Evolutionary conservation across 2,113 vertebrate species (phyloP).

Genomic region (Todiramphus chloris): DNA sequence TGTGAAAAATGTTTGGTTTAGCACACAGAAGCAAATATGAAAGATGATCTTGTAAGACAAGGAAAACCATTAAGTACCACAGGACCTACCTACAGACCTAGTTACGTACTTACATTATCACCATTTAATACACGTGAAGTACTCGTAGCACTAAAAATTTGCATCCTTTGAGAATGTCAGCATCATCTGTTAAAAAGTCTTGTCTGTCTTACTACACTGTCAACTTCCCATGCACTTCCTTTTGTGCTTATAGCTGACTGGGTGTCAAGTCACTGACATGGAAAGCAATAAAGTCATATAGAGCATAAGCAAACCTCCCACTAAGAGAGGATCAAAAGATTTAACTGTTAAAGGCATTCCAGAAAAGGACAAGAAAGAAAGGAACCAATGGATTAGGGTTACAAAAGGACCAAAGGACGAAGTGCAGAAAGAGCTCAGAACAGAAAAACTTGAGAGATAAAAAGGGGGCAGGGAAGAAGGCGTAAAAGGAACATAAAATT

Average conservation of each 20-base stretch:
- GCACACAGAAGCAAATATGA: not conserved
- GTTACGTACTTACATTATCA: not conserved
- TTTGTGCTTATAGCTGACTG: not conserved
- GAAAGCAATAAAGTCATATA: not conserved
- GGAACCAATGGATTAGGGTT: not conserved
- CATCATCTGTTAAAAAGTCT: not conserved
- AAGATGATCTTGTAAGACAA: not conserved
- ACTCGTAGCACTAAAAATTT: not conserved
- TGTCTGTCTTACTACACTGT: not conserved
- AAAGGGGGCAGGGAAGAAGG: not conserved
- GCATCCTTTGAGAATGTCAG: not conserved
- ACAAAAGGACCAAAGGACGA: not conserved
- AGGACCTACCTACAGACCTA: not conserved
- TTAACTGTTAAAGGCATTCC: not conserved
- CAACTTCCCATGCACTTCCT: not conserved
- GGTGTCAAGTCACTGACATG: not conserved
- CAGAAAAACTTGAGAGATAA: not conserved
- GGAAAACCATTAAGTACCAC: not conserved
- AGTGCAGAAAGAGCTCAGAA: not conserved
- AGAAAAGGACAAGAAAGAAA: not conserved
- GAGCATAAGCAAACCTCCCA: conserved; percentile 3
- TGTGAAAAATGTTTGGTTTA: not conserved
- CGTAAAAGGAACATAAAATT: not conserved
- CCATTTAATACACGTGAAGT: not conserved
- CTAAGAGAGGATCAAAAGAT: not conserved